Evolutionary conservation across 2,888 invertebrate genomes (phyloP).

Genomic region (Drosophila ezoana): DNA sequence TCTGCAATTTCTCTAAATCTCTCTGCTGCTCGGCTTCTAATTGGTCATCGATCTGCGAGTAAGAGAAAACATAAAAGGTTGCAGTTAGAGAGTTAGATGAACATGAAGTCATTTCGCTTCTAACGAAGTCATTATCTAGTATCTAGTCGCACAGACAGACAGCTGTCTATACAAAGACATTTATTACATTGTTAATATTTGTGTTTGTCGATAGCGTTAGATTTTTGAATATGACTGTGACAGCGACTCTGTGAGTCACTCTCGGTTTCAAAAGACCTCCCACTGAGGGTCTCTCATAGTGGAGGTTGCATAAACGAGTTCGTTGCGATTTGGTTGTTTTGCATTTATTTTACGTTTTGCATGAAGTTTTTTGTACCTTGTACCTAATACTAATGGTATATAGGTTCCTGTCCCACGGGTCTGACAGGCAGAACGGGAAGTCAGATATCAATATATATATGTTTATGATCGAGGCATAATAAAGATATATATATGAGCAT

Average conservation of each 20-base stretch:
- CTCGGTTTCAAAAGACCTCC: slow-evolving; percentile 20
- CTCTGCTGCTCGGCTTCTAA: slow-evolving; percentile 51
- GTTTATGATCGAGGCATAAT: no score
- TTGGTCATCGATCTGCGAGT: slow-evolving; percentile 18
- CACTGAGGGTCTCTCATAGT: slow-evolving; percentile 28
- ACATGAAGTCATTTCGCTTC: slow-evolving; percentile 9
- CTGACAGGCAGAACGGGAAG: no score
- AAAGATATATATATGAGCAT: no score
- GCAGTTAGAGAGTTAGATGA: not conserved
- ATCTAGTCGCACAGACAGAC: slow-evolving; percentile 13
- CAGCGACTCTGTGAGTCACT: slow-evolving; percentile 26
- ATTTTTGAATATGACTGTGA: not conserved
- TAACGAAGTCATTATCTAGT: slow-evolving; percentile 1
- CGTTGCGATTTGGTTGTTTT: slow-evolving; percentile 21
- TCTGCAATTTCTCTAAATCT: slow-evolving; percentile 78
- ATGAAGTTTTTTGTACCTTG: slow-evolving; percentile 9
- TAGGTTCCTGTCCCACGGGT: no score
- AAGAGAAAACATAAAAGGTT: not conserved
- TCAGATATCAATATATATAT: no score
- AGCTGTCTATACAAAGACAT: slow-evolving; percentile 12
- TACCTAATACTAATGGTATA: not conserved
- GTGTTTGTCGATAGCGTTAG: slow-evolving; percentile 16
- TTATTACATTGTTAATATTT: slow-evolving; percentile 20
- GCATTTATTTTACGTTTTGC: slow-evolving; percentile 20
- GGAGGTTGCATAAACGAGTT: slow-evolving; percentile 47